phyloP scores from a whole-genome alignment of 2,888 invertebrate species.

The Sthenelais limicola region DNA sequence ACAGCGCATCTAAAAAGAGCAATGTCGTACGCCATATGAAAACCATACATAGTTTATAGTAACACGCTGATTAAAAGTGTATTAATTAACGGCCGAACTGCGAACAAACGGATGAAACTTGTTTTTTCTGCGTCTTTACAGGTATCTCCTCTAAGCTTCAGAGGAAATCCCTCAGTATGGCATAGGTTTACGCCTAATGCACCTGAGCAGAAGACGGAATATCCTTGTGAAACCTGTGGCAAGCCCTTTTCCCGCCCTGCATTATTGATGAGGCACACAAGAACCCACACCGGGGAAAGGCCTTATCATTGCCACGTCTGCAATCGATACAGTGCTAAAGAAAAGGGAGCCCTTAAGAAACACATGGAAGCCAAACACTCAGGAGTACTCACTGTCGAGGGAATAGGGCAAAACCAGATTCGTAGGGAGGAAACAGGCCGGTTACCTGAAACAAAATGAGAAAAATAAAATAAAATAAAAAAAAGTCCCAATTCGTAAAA shows the following conservation, averaged over 20 bases:
- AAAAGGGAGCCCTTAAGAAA: conserved; percentile 2
- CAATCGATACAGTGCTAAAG: neutral
- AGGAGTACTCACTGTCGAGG: neutral
- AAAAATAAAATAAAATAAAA: no score
- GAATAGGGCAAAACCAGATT: no score
- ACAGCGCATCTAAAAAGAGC: neutral
- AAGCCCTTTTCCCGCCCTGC: neutral
- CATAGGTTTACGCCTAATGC: no score
- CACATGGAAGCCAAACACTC: neutral
- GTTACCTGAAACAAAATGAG: no score
- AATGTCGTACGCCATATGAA: neutral
- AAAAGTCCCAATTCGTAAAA: no score
- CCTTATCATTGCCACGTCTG: neutral
- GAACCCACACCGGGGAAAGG: conserved; percentile 25
- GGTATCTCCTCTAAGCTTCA: no score
- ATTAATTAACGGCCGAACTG: neutral
- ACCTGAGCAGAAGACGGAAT: no score
- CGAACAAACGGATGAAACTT: neutral
- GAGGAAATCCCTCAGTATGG: no score
- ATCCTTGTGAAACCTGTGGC: neutral
- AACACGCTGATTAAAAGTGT: no score
- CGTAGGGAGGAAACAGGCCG: no score
- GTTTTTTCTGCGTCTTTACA: no score
- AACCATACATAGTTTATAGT: no score
- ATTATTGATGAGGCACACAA: neutral